These are phyloP conservation scores for Tokudaia tokunoshimensis DNA, from an alignment of 2,797 vertebrate genomes.

Conservation along the genomic window DNA sequence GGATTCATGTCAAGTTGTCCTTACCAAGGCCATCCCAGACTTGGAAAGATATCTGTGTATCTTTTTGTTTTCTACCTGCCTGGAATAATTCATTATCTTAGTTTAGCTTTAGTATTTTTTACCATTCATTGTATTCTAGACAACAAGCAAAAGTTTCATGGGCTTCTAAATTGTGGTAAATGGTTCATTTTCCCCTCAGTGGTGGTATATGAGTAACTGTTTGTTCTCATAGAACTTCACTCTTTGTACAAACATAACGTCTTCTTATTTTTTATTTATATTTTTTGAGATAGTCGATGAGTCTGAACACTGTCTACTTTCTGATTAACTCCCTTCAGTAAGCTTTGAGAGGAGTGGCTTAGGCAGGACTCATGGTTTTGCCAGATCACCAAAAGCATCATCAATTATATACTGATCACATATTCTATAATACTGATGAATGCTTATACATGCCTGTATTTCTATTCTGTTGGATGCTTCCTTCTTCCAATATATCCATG, in stretches of 20 bases:
- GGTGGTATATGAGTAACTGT: not conserved
- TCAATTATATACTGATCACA: constrained; percentile 14
- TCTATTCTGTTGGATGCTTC: not conserved
- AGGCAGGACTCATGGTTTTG: not conserved
- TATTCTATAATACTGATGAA: not conserved
- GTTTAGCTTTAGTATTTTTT: not conserved
- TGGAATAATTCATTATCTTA: not conserved
- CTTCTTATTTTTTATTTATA: not conserved
- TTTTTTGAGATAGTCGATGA: not conserved
- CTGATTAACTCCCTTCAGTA: not conserved
- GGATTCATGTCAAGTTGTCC: not conserved
- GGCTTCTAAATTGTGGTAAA: not conserved
- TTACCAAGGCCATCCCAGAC: not conserved
- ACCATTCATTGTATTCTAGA: not conserved
- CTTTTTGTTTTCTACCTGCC: not conserved
- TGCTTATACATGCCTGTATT: not conserved
- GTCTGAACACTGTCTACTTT: not conserved
- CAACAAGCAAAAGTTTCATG: not conserved
- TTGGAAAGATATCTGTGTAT: not conserved
- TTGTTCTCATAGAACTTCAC: not conserved
- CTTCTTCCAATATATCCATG: not conserved
- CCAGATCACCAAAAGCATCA: not conserved
- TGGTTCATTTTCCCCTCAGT: not conserved
- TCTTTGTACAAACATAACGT: not conserved
- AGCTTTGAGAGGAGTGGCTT: not conserved